Evolutionary conservation across 2,113 vertebrate species (phyloP), one percentile per base, ranked within the genome.

Genomic region (Salvelinus sp.): DNA sequence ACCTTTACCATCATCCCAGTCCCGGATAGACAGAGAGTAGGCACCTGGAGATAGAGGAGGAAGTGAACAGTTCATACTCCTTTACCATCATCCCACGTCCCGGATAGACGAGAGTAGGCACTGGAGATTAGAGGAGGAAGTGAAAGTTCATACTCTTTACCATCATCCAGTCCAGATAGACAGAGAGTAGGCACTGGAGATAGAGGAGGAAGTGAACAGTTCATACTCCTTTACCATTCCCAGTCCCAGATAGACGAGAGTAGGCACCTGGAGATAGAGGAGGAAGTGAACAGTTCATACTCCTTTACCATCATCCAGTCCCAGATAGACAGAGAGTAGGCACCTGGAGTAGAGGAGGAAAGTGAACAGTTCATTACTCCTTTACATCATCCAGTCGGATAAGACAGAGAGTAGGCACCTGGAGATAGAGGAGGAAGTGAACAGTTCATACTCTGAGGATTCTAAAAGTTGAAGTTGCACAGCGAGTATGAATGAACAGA

Each of bases 361-460:
- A n/a, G 23, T 23, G 23, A 23, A 23, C 23, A 23, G 23, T 23
- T 23, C 23, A 23, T 23, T n/a, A 23, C 23, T 23, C 95, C 96
- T 80, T 97, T 97, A 68, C 73, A 38, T 96, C 95, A 0, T 99
- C 97, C 95, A n/a, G n/a, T n/a, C n/a, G 95, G 86, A 99, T 96
- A 71, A 71, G 98, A 99, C 79, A 99, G 92, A 48, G 97, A 99
- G 87, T 96, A 99, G 62, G 97, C 97, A 3, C 97, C 97, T 98
- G 83, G 1, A 47, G 38, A 30, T 47, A 64, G 47, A 71, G 2
- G 25, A 18, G 10, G 54, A 6, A 20, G 18, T 38, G 72, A 33
- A 33, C 30, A 30, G 5, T 9, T 38, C 2, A 44, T 10, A 10
- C 38, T 44, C 38, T 10, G 38, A 44, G 38, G 38, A 44, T 10